Evolutionary conservation across 2,888 invertebrate species (phyloP).

Genomic region (Acronicta alni): DNA sequence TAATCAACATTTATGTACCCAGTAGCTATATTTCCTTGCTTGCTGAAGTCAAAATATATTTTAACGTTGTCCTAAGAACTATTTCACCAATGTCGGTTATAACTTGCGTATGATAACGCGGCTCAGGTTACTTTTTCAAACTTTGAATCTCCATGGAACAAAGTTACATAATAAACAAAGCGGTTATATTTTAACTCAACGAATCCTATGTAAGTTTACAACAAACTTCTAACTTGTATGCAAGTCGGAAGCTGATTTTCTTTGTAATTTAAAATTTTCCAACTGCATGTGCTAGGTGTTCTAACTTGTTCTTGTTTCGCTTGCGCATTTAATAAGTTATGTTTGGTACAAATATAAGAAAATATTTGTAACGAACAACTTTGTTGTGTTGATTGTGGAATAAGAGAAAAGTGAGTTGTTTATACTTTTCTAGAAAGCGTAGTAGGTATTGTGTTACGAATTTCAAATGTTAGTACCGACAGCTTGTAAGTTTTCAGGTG

Average conservation of each 20-base stretch:
- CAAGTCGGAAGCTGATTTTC: constrained; percentile 77
- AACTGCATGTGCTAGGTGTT: constrained; percentile 71
- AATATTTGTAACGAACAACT: constrained; percentile 42
- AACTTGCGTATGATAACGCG: constrained; percentile 4
- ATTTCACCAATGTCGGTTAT: neutral
- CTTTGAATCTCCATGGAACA: constrained; percentile 32
- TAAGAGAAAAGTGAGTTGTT: constrained; percentile 38
- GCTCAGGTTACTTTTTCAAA: constrained; percentile 19
- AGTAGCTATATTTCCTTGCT: too few relatives aligned
- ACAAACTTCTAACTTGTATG: constrained; percentile 76
- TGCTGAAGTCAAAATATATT: too few relatives aligned
- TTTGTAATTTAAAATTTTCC: constrained; percentile 83
- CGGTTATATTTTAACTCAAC: constrained; percentile 73
- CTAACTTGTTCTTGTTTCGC: constrained; percentile 61
- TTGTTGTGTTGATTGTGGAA: constrained; percentile 45
- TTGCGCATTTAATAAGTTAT: constrained; percentile 57
- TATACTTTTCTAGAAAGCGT: constrained; percentile 21
- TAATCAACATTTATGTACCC: too few relatives aligned
- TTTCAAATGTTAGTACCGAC: constrained; percentile 12
- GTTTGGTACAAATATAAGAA: constrained; percentile 51
- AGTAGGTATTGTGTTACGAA: constrained; percentile 26
- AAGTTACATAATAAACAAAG: constrained; percentile 48
- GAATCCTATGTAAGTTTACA: constrained; percentile 77
- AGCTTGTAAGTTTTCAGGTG: neutral
- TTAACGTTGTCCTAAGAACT: too few relatives aligned